Base-by-base conservation (phyloP, 2,888 invertebrate genomes). In the Caenorhabditis zanzibari region DNA sequence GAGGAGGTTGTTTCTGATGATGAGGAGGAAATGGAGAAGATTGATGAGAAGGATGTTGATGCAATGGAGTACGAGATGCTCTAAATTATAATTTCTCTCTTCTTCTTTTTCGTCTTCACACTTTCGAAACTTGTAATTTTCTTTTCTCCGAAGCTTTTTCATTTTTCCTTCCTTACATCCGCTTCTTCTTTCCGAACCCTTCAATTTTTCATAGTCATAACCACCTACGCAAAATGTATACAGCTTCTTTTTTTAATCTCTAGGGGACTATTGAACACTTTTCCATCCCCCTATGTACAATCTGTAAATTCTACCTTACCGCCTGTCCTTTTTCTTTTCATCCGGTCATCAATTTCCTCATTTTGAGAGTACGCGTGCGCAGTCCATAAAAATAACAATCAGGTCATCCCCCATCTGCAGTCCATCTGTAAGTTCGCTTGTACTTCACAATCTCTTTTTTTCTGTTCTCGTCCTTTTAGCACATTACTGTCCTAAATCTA, bases 41-140 rank as follows among this genome's bases (percentile, higher is more conserved):
- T 77, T 61, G 68, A 68, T 14, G 76, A 77, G 41, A 68, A 61
- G 26, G 76, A 77, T 35, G 52, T 77, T 5, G 76, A 77, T 38
- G 68, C 76, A 12, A 52, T 77, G 38, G 76, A 77, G 69, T 77
- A 77, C 44, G 76, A 69, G 32, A 69, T 77, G 76, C 61, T 77
- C 35, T 77, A 52, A 76, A 10, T 38, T 56, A 24, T 24, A 5
- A 14, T 32, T 1, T 19, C 19, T 12, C 32, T n/a, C 41, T 24
- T 41, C 38, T 41, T 26, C 26, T n/a, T 54, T 41, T 41, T 41
- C 69, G 5, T 41, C 9, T 69, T 24, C n/a, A 28, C 44, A 6
- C 12, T 64, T 24, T 47, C 16, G 26, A 26, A 28, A 22, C 22
- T n/a, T 41, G n/a, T 38, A 58, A 28, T 58, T 58, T 58, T 56